Evolutionary conservation across 2,888 invertebrate species (phyloP).

Genomic region (Diloba caeruleocephala): DNA sequence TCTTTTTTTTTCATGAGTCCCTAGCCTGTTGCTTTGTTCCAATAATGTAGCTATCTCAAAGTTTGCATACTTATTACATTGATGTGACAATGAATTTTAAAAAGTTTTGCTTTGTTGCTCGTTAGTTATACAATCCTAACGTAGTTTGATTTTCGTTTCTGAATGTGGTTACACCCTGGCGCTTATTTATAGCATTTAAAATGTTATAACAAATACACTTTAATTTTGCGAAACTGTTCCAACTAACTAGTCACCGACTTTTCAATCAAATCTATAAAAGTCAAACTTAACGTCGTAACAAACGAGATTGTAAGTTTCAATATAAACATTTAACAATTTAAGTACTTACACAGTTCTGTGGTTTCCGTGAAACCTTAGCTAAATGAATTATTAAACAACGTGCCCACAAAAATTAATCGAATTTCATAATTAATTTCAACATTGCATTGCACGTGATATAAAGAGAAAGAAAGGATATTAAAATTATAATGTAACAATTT

Average conservation of each 20-base stretch:
- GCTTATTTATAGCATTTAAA: too few species aligned
- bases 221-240: too few species aligned
- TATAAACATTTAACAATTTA: slow-evolving; percentile 22
- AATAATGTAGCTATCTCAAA: slow-evolving; percentile 24
- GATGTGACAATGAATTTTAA: too few species aligned
- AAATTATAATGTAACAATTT: background rate
- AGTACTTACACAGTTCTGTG: slow-evolving; percentile 3
- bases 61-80: too few species aligned
- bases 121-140: too few species aligned
- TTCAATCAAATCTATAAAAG: background rate
- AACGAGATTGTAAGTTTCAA: slow-evolving; percentile 14
- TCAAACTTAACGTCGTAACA: background rate
- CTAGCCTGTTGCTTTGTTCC: slow-evolving; percentile 27
- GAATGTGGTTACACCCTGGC: too few species aligned
- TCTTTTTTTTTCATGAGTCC: slow-evolving; percentile 4
- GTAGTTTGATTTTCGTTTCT: too few species aligned
- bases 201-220: too few species aligned
- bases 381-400: slow-evolving; percentile 28
- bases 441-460: slow-evolving; percentile 3
- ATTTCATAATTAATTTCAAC: slow-evolving; percentile 12
- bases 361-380: slow-evolving; percentile 13
- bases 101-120: background rate
- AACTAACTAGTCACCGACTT: slow-evolving; percentile 12
- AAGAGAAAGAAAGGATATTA: background rate
- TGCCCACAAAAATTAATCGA: slow-evolving; percentile 8